A percentile compares a stretch with the other conserved stretches of the same genome.
phyloP scores from a whole-genome alignment of 2,888 invertebrate species.

The Oasisia sp. region DNA sequence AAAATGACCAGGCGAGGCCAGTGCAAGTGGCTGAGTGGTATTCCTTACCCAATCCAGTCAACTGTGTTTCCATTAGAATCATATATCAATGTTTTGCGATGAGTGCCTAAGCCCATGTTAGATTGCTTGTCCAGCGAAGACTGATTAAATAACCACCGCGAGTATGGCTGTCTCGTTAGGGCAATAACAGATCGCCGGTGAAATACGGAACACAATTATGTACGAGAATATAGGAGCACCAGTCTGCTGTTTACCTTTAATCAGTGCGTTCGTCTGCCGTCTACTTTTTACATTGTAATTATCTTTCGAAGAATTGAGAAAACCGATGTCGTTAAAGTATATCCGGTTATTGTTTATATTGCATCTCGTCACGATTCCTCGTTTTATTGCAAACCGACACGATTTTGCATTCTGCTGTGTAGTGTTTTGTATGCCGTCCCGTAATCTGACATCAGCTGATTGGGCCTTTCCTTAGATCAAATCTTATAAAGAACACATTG shows the following conservation, averaged over 20 bases:
- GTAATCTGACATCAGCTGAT: too few species aligned
- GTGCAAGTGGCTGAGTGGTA: background rate
- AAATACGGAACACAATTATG: background rate
- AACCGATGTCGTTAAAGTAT: background rate
- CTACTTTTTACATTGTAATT: background rate
- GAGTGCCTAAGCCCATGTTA: background rate
- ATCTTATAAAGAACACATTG: too few species aligned
- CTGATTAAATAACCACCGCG: background rate
- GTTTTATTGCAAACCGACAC: background rate
- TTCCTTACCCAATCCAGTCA: background rate
- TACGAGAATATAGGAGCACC: background rate
- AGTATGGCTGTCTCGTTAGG: background rate
- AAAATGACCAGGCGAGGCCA: background rate
- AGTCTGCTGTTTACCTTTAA: background rate
- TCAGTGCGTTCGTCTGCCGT: background rate
- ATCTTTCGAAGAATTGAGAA: background rate
- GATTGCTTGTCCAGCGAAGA: background rate
- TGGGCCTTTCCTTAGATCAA: too few species aligned
- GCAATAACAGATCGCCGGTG: background rate
- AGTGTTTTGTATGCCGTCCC: too few species aligned
- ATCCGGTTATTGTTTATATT: background rate
- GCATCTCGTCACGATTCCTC: background rate
- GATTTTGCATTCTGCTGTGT: background rate
- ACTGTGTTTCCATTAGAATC: background rate
- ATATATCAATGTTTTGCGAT: background rate